Base-by-base conservation (phyloP, 2,113 vertebrate genomes). In the Euleptes europaea region DNA sequence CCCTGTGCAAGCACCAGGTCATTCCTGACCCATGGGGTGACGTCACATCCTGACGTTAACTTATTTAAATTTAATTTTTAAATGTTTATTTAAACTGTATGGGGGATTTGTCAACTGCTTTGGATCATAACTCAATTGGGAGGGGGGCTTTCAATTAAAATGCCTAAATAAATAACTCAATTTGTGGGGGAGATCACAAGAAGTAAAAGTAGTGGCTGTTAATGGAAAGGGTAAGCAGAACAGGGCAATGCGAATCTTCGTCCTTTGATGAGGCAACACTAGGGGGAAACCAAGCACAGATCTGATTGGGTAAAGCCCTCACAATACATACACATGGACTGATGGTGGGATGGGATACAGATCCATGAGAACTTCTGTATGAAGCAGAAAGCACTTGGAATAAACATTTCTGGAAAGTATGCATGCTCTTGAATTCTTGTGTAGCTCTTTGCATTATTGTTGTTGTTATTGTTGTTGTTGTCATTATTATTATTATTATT, bases 371-470 rank as follows among this genome's bases (percentile, higher is more conserved):
- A 67, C 47, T n/a, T 0, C 40, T 49, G 10, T 1, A 33, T 67
- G 33, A n/a, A 66, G n/a, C 47, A 47, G 44, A 80, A 47, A 31
- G 31, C 14, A 80, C 4, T 57, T 65, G 57, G 11, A 9, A 60
- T 79, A 15, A 65, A 38, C 15, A 65, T 47, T 67, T n/a, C 66
- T 67, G 31, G 3, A n/a, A 67, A 67, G 31, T 67, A 67, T 67
- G 66, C 31, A n/a, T 67, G 31, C 33, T 33, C 12, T 67, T 14
- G 31, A 33, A 33, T 23, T 60, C 49, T 69, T 47, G 14, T 54
- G 40, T 54, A 42, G 33, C 35, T 85, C 10, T 44, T 88, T 90
- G 88, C 78, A 81, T 80, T 86, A 84, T 72, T 44, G 9, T 44
- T 44, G n/a, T n/a, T n/a, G n/a, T n/a, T n/a, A n/a, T n/a, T n/a